Evolutionary conservation across 2,888 invertebrate species (phyloP), one percentile per base, ranked within the genome.

Genomic region (Laspeyria flexula): DNA sequence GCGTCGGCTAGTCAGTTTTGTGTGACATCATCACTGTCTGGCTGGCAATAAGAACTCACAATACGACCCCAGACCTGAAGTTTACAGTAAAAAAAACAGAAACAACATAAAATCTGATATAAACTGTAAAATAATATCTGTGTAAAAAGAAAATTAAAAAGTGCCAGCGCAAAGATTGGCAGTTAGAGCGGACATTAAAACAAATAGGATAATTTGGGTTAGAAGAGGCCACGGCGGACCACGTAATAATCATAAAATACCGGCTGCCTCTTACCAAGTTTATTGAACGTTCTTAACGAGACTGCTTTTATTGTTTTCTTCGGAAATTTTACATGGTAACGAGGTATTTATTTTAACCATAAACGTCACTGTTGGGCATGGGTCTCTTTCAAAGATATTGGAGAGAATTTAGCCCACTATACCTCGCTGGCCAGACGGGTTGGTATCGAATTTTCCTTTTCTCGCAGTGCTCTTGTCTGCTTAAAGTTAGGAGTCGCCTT

Each of bases 171-270:
- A 69, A 69, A 69, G 56, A 71, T 65, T 65, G 55, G 55, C 63
- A 56, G 56, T 73, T 57, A 67, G 60, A 60, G 49, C 45, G 46
- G 18, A 46, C 77, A 70, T 79, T 77, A 74, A 75, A 71, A 47
- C 39, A 59, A 75, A 77, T 71, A 52, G 77, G 66, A 74, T 77
- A 78, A 79, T 77, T 78, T 73, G 61, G 64, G 70, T 56, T 55
- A 58, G 48, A 55, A 58, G 51, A 62, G 68, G 61, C 55, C 64
- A 64, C 66, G 55, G 51, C 25, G 58, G 55, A 58, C 59, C 57
- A 61, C 50, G 75, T 68, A 73, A 78, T 78, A 77, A 77, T 71
- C 66, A 71, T 78, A 77, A 79, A 77, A 57, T 61, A 60, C 61
- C 64, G 52, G 58, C 56, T 60, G 57, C 57, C 50, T 59, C 55